A percentile compares a stretch with the other conserved stretches of the same genome.
Evolutionary conservation across 2,888 invertebrate genomes (phyloP).

Genomic region (Nephrotoma appendiculata): DNA sequence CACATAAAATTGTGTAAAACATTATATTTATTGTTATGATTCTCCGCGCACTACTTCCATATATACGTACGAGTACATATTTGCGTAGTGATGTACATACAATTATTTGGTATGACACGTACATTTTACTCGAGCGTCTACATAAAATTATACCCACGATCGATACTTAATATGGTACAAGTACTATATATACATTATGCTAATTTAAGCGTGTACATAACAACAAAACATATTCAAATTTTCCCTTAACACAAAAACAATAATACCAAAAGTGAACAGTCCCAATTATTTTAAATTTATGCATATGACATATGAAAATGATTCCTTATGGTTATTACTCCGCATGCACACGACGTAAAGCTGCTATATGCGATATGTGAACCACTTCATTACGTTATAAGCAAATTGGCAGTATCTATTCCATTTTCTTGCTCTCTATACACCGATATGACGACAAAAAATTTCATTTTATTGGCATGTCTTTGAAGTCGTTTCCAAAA

Average conservation of each 20-base stretch:
- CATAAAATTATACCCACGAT: background rate
- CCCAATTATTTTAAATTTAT: background rate
- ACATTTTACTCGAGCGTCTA: background rate
- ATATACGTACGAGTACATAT: background rate
- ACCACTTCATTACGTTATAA: background rate
- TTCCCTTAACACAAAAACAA: background rate
- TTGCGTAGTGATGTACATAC: background rate
- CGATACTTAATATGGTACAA: background rate
- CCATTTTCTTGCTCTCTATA: background rate
- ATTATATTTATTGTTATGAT: background rate
- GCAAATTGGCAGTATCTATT: background rate
- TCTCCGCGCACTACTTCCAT: background rate
- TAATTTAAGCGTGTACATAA: background rate
- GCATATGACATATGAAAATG: background rate
- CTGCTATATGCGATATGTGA: background rate
- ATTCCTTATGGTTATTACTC: background rate
- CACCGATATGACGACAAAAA: background rate
- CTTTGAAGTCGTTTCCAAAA: background rate
- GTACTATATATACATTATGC: background rate
- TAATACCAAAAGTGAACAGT: background rate
- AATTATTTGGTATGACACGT: background rate
- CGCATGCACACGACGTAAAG: background rate
- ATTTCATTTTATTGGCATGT: background rate
- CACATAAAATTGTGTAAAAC: background rate
- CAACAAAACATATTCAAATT: background rate